Base-by-base conservation (phyloP, 1,140 invertebrate genomes). In the Drosophila leontia region DNA sequence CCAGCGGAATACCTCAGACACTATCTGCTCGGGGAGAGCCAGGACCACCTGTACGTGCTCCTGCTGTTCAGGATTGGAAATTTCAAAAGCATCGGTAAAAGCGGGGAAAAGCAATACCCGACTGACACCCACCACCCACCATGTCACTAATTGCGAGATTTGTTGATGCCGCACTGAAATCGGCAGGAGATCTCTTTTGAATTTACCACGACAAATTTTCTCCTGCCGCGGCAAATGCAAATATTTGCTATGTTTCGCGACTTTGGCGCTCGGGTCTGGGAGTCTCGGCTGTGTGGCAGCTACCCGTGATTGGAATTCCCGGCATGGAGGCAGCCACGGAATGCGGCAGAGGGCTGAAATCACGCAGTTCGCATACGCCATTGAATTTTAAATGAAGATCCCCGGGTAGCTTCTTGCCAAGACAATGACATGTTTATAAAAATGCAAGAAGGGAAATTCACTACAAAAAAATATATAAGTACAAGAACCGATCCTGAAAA, bases 331-430 rank as follows among this genome's bases (percentile, higher is more conserved):
- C 47, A 44, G 53, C 35, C 53, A 9, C 41, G 69, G 69, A 68
- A 82, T 87, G 79, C 83, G 71, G 55, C 62, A 37, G 57, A 45
- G 71, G 56, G 62, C 71, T 69, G 61, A 86, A 87, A 88, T 88
- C 85, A 88, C 85, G 85, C 74, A 75, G 81, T 67, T 78, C 69
- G 74, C 65, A 78, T 75, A 88, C 85, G 69, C 78, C 64, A 81
- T 90, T 90, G 84, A 90, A 88, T 84, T 90, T 88, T 84, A 90
- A 87, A 88, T 88, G 85, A 88, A 90, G 80, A 74, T 72, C 37
- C 63, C 53, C 35, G 48, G 37, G 35, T n/a, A 42, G 51, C 42
- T 32, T 44, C 37, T 32, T 17, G 34, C 55, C 12, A 15, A 44
- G 63, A 65, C 59, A 56, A 44, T 84, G 80, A 80, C 79, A 87